Conservation (phyloP, 2,888 invertebrate genomes). For the Tipula vernalis region DNA sequence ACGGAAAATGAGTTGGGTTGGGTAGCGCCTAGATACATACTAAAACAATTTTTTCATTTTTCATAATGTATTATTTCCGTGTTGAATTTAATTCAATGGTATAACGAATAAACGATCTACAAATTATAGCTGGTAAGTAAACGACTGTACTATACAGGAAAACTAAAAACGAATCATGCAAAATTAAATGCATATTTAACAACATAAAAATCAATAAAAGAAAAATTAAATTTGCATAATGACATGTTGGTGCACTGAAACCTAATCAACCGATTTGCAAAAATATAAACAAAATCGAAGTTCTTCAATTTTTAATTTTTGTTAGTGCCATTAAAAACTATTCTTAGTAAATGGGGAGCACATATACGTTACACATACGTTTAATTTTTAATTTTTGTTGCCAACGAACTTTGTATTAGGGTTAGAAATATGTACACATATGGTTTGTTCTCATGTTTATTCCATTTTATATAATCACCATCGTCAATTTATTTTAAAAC, state of each 20-base stretch:
- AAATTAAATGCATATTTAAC: not conserved
- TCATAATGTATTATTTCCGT: not conserved
- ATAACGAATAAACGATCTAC: not conserved
- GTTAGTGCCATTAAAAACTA: not conserved
- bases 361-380: not conserved
- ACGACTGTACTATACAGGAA: not conserved
- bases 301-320: not conserved
- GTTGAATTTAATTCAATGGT: not conserved
- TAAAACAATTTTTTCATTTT: not conserved
- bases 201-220: not conserved
- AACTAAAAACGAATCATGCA: not conserved
- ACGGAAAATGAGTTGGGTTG: not conserved
- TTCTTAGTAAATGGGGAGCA: not conserved
- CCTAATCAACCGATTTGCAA: not conserved
- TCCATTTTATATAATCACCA: too few relatives aligned
- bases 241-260: not conserved
- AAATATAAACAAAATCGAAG: not conserved
- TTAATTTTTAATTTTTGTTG: not conserved
- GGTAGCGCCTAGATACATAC: not conserved
- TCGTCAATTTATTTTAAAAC: too few relatives aligned
- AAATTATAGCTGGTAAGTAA: not conserved
- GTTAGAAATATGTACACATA: not conserved
- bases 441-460: not conserved
- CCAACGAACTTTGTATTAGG: not conserved
- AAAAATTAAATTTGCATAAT: not conserved